Evolutionary conservation across 2,888 invertebrate genomes (phyloP).

Genomic region (Epinotia nisella): DNA sequence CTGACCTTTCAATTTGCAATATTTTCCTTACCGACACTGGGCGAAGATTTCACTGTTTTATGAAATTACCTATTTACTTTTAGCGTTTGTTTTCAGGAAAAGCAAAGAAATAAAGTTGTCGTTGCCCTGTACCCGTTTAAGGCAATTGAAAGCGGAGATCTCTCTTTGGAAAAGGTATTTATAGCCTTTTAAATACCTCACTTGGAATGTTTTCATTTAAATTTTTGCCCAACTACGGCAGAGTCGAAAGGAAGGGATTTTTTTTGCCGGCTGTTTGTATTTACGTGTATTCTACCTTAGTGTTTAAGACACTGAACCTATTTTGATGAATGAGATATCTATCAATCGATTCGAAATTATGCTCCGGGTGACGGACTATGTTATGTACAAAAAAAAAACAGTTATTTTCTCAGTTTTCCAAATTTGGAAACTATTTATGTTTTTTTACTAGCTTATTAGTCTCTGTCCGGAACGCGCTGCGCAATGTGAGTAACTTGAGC

Average conservation of each 20-base stretch:
- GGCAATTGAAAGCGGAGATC: constrained; percentile 94
- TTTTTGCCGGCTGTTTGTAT: too few species aligned
- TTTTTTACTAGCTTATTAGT: not conserved
- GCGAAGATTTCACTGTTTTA: not conserved
- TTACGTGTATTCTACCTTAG: too few species aligned
- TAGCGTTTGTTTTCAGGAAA: constrained; percentile 82
- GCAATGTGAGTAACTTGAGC: too few species aligned
- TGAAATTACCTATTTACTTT: not conserved
- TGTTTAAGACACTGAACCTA: too few species aligned
- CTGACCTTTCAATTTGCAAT: not conserved
- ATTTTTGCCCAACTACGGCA: too few species aligned
- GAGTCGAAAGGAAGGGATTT: too few species aligned
- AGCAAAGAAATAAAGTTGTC: constrained; percentile 91
- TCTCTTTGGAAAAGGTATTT: constrained; percentile 92
- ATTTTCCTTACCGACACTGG: not conserved
- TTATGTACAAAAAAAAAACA: too few species aligned
- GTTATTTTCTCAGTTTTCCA: too few species aligned
- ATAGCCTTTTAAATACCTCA: not conserved
- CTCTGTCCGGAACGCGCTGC: not conserved
- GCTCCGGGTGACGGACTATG: too few species aligned
- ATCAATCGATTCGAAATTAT: too few species aligned
- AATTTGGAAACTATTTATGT: too few species aligned
- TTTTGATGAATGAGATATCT: too few species aligned
- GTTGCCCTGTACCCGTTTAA: constrained; percentile 96
- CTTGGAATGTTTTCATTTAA: not conserved